Evolutionary conservation across 2,888 invertebrate genomes (phyloP), one percentile per base, ranked within the genome.

Genomic region (Physocephala rufipes): DNA sequence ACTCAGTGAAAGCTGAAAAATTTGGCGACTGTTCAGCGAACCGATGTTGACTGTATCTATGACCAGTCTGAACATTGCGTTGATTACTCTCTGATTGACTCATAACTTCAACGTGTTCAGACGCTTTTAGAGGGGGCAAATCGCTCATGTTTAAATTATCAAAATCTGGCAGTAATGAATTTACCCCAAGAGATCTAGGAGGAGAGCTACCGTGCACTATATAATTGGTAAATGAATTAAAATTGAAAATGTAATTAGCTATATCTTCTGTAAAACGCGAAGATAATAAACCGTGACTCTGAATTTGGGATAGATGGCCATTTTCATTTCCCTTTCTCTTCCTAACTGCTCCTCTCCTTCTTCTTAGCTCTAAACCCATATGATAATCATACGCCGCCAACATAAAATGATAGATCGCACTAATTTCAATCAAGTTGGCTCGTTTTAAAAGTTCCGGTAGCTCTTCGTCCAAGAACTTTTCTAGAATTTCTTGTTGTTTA

Each of bases 341-440:
- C 9, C 19, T 2, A 49, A 19, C n/a, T 49, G 16, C 53, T 2
- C 53, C 1, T 53, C 21, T 21, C 71, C 63, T 13, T 1, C 49
- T 7, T 0, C 3, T 5, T 76, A 71, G 74, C 24, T 75, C 74
- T 7, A 55, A 19, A 45, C 45, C 65, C 0, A 82, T 72, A 65
- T 80, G 67, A 1, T 72, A 30, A 7, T 64, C 65, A 30, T 77
- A 81, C 0, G 78, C 77, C 26, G 58, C 53, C 19, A 76, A 15
- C 51, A 80, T 67, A 74, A 79, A 82, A 36, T 75, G 74, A 2
- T 76, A 72, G 16, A 78, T 69, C 26, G 70, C 64, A n/a, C 78
- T 76, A 19, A 76, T 74, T 70, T 76, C 75, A n/a, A 73, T 45
- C 15, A 75, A 19, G 62, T 67, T 73, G 0, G 75, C 74, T n/a